Evolutionary conservation across 2,113 vertebrate species (phyloP), one percentile per base, ranked within the genome.

Genomic region (Copsychus sechellarum): DNA sequence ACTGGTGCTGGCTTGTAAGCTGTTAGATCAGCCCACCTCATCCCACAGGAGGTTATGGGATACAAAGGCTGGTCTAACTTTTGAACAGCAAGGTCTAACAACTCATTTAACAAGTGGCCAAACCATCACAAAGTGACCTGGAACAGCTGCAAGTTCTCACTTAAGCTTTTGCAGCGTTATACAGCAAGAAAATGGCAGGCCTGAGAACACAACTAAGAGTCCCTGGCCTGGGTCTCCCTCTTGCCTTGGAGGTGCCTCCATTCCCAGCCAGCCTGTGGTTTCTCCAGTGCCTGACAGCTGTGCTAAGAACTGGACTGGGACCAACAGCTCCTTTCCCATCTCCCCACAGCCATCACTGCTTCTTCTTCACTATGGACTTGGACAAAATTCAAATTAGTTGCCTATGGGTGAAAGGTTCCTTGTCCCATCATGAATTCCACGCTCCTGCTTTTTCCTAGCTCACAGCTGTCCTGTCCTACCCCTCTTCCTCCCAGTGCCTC

Each of bases 341-440:
- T 85, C 84, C 69, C 61, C 45, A 72, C 25, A 87, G 84, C 56
- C 81, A 71, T 69, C 90, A 92, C 36, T 79, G 77, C 62, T 73
- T 31, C 81, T 85, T 70, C 65, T 81, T 91, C 51, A 31, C 53
- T 84, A 29, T 64, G 76, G 77, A 50, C 48, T 93, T 95, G 94
- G 93, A 92, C 2, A 12, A 57, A 23, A 81, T 72, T 87, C 95
- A 97, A 78, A 79, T 21, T 29, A 91, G 77, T 91, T 95, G 95
- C 96, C 95, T 97, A 3, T 0, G 57, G 86, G 94, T 93, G 83
- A 96, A 95, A 95, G 94, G 94, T 95, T 87, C 57, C 57, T 67
- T 56, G 51, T 74, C 40, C 56, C 5, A 1, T 81, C 80, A 56
- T 43, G 70, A 83, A 96, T 93, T 92, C 92, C 80, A 92, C 0